Percentiles rank a stretch among this genome's conserved stretches.
Evolutionary conservation across 2,113 vertebrate genomes (phyloP).

Genomic region (Gymnorhina tibicen): DNA sequence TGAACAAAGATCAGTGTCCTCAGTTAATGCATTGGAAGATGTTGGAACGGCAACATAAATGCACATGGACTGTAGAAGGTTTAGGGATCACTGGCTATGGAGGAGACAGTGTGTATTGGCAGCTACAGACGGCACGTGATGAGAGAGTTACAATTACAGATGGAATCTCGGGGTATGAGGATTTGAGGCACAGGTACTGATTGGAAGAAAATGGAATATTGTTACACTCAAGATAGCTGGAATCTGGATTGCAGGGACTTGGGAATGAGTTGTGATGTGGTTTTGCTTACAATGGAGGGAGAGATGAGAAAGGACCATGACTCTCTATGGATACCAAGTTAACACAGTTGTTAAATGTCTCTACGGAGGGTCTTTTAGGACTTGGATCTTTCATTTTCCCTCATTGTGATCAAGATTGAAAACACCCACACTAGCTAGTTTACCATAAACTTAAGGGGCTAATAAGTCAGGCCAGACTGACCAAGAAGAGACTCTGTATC

Average conservation of each 20-base stretch:
- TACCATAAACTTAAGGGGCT: not conserved
- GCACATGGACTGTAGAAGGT: too few relatives aligned
- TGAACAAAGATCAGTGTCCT: not conserved
- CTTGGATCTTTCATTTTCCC: not conserved
- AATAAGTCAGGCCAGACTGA: not conserved
- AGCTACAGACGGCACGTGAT: not conserved
- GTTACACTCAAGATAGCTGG: not conserved
- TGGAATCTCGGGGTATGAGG: not conserved
- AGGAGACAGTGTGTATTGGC: not conserved
- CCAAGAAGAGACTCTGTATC: not conserved
- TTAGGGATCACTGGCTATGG: not conserved
- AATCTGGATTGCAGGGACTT: not conserved
- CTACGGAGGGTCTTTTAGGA: not conserved
- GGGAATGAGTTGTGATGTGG: not conserved
- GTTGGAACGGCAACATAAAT: not conserved
- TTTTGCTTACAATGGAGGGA: not conserved
- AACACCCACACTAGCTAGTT: not conserved
- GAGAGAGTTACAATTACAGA: not conserved
- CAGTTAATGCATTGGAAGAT: not conserved
- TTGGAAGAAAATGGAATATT: not conserved
- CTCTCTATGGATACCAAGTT: not conserved
- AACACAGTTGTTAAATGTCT: not conserved
- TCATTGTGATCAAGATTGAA: not conserved
- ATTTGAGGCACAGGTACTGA: not conserved
- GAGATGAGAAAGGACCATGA: not conserved